phyloP scores from a whole-genome alignment of 1,140 invertebrate genomes.

The Chymomyza costata region DNA sequence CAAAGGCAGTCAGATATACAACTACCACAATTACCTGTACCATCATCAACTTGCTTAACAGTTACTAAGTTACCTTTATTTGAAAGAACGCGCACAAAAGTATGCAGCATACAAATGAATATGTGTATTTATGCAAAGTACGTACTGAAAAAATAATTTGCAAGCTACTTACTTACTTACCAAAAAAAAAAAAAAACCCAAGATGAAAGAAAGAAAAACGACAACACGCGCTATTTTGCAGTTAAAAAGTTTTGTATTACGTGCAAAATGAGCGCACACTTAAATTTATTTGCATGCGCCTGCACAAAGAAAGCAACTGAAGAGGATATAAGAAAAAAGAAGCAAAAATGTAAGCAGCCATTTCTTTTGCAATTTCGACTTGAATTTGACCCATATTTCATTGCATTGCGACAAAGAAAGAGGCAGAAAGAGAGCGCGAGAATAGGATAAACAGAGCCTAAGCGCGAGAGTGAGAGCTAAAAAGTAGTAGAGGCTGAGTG shows the following conservation, averaged over 20 bases:
- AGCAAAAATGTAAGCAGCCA: slow-evolving; percentile 17
- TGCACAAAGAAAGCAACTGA: background rate
- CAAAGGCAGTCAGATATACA: no score
- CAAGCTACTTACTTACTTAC: slow-evolving; percentile 43
- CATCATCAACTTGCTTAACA: no score
- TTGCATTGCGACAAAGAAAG: slow-evolving; percentile 11
- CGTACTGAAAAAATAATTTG: slow-evolving; percentile 40
- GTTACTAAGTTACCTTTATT: no score
- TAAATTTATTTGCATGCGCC: slow-evolving; percentile 47
- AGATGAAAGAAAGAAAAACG: slow-evolving; percentile 43
- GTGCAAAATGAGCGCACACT: slow-evolving; percentile 53
- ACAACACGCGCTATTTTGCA: slow-evolving; percentile 46
- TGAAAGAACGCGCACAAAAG: no score
- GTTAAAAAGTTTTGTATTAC: slow-evolving; percentile 58
- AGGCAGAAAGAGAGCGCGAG: background rate
- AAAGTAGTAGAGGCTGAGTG: no score
- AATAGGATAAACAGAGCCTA: background rate
- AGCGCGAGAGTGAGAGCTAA: slow-evolving; percentile 8
- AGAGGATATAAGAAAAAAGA: background rate
- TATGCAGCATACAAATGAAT: no score
- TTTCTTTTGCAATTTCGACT: slow-evolving; percentile 44
- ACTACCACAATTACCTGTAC: no score
- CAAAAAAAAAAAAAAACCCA: slow-evolving; percentile 23
- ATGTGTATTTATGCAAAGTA: slow-evolving; percentile 7
- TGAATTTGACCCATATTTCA: slow-evolving; percentile 59